A percentile compares a stretch with the other conserved stretches of the same genome.
phyloP scores from a whole-genome alignment of 2,113 vertebrate genomes.

The Alligator sinensis region DNA sequence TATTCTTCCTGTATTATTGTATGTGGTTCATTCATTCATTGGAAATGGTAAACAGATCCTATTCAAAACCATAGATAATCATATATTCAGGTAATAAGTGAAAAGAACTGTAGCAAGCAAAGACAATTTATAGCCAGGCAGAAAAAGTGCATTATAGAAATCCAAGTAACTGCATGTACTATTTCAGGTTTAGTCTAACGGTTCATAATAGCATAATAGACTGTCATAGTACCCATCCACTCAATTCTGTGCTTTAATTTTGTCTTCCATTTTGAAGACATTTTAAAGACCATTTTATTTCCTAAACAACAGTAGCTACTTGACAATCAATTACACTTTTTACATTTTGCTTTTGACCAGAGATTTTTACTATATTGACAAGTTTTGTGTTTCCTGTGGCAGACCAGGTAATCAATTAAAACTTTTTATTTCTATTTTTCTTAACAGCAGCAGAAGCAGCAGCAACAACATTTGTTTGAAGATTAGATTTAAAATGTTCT shows the following conservation, averaged over 20 bases:
- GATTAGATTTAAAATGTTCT: conserved; percentile 41
- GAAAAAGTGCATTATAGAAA: background rate
- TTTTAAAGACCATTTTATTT: conserved; percentile 23
- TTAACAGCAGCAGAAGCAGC: conserved; percentile 28
- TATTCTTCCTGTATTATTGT: background rate
- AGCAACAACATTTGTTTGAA: background rate
- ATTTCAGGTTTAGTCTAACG: background rate
- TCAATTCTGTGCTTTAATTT: background rate
- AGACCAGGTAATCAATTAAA: conserved; percentile 47
- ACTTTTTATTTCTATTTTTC: conserved; percentile 27
- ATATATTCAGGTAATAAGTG: background rate
- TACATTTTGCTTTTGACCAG: conserved; percentile 22
- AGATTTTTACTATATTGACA: background rate
- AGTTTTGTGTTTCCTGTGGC: conserved; percentile 8
- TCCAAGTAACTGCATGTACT: background rate
- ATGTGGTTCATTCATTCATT: background rate
- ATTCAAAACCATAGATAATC: background rate
- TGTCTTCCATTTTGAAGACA: background rate
- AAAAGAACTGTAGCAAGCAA: background rate
- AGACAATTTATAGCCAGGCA: background rate
- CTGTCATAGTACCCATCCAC: background rate
- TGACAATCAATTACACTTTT: background rate
- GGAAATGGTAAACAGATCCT: background rate
- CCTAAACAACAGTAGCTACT: background rate
- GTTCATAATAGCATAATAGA: background rate